Conservation (phyloP, 2,113 vertebrate species). For the Ammodramus savannarum region DNA sequence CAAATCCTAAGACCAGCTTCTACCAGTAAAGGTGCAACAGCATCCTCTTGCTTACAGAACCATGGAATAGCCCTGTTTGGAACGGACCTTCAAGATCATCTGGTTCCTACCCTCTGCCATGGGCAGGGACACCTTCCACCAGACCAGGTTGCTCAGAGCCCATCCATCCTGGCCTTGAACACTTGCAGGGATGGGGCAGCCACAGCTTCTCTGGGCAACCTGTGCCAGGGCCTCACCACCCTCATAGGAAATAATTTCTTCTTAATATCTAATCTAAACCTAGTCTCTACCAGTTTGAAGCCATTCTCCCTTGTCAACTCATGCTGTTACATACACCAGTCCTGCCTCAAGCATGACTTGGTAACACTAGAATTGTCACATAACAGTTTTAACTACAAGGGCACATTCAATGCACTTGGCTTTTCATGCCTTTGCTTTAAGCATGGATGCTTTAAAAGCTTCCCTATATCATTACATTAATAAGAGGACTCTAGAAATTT, state of each 20-base stretch:
- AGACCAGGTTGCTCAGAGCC: background rate
- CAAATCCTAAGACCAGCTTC: background rate
- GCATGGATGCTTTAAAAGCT: background rate
- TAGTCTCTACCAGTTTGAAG: background rate
- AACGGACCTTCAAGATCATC: background rate
- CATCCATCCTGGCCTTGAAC: background rate
- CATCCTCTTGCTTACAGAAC: background rate
- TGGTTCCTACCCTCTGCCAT: accelerated
- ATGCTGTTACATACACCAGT: background rate
- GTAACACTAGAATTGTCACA: background rate
- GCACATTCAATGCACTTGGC: background rate
- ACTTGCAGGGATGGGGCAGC: accelerated
- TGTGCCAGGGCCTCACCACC: accelerated
- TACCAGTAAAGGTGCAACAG: background rate
- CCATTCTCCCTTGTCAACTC: background rate
- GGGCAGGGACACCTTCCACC: background rate
- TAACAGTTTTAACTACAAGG: background rate
- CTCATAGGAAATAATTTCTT: background rate
- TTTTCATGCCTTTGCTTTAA: background rate
- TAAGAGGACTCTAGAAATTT: background rate
- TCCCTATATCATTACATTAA: background rate
- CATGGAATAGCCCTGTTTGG: background rate
- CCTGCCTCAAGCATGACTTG: background rate
- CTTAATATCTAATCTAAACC: background rate
- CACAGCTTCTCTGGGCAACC: too few species aligned